Base-by-base conservation (phyloP, 2,797 vertebrate genomes). In the Leuciscus waleckii region DNA sequence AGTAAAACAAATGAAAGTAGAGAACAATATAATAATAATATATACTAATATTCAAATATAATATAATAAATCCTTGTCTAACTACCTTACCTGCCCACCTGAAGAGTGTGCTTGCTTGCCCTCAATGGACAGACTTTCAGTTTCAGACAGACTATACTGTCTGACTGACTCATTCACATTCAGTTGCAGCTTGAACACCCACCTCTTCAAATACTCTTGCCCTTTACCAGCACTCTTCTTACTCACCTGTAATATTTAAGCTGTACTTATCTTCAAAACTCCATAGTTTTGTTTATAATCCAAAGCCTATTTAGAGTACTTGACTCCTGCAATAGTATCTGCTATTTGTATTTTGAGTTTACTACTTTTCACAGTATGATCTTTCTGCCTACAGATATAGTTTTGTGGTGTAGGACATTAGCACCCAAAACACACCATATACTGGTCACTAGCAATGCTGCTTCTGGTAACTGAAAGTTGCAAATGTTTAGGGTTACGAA, bases 131-230 rank as follows among this genome's bases (percentile, higher is more conserved):
- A 78, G 23, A 58, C 35, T 77, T 58, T 58, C 23, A 58, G 32
- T 37, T 37, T 7, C 2, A 19, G 7, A 16, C 35, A 41, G 54
- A 29, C 5, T 14, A 11, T 26, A 26, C n/a, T 63, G 26, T 14
- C 23, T 61, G 23, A 26, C 32, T 37, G 74, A 76, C 11, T 35
- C 74, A 76, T 76, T 76, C 74, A 37, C 49, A 56, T 56, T 76
- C 21, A 39, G 32, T 21, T 56, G 23, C 49, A 56, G 73, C 49
- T 32, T 51, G 49, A 54, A 54, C 17, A 54, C 19, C 37, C 19
- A 51, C 1, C 46, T 76, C 46, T 32, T 32, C 17, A 74, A 74
- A 35, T 7, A 7, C 26, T 19, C 10, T 58, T 61, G n/a, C 11
- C 58, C 10, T 63, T 63, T 63, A 16, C 2, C n/a, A 63, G n/a